Evolutionary conservation across 35 echinoderm and acorn worm species (phyloP).

Genomic region (Patiria miniata): DNA sequence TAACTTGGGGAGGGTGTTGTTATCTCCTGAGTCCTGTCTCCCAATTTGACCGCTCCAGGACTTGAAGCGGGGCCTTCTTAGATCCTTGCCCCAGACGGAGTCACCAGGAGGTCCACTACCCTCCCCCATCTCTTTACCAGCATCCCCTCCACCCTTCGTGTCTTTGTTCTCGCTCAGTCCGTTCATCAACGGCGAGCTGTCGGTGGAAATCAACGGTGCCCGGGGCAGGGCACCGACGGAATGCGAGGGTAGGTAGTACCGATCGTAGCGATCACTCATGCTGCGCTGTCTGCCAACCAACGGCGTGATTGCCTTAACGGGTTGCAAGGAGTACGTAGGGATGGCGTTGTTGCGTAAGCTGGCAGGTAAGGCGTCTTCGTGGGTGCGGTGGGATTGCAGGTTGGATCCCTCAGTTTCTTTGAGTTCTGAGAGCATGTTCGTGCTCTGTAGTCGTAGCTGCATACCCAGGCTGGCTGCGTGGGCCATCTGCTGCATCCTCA

Average conservation of each 20-base stretch:
- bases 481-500: slow-evolving; percentile 46
- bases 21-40: too few relatives aligned
- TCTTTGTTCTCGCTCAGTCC: neutral
- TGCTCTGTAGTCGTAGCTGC: slow-evolving; percentile 37
- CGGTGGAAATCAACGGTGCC: neutral
- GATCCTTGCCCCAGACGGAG: too few relatives aligned
- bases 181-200: neutral
- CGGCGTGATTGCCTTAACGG: neutral
- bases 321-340: neutral
- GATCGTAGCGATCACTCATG: neutral
- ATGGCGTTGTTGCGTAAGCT: neutral
- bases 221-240: neutral
- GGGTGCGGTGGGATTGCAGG: neutral
- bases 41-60: too few relatives aligned
- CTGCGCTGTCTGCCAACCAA: neutral
- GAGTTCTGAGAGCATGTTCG: slow-evolving; percentile 2
- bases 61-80: too few relatives aligned
- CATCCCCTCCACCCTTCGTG: neutral
- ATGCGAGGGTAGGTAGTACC: neutral
- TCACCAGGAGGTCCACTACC: too few relatives aligned
- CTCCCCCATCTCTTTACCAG: neutral
- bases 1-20: too few relatives aligned
- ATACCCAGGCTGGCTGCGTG: slow-evolving; percentile 39
- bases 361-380: slow-evolving; percentile 5
- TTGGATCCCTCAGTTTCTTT: neutral